These are phyloP conservation scores for Galeopsomyia nigrocyanea DNA, from an alignment of 2,888 invertebrate genomes.

Conservation along the genomic window DNA sequence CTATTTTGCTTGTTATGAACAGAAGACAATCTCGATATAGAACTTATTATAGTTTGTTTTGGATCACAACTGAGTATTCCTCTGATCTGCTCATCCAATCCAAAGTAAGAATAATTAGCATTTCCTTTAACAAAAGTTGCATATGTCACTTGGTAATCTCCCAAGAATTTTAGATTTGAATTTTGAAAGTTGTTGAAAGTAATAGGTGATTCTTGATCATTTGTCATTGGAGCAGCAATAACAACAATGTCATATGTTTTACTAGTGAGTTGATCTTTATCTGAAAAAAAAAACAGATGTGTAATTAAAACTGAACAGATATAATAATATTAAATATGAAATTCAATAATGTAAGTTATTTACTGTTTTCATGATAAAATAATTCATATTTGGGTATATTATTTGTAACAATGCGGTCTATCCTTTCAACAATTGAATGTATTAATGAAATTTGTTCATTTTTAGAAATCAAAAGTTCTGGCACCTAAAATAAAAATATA, in stretches of 20 bases:
- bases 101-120: constrained; percentile 69
- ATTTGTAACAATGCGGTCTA: constrained; percentile 50
- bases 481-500: constrained; percentile 56
- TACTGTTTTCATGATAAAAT: constrained; percentile 55
- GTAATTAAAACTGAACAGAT: constrained; percentile 8
- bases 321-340: constrained; percentile 17
- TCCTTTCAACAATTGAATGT: constrained; percentile 56
- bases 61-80: constrained; percentile 70
- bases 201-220: constrained; percentile 66
- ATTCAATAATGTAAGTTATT: neutral
- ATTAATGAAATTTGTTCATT: constrained; percentile 56
- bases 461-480: constrained; percentile 58
- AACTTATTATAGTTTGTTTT: constrained; percentile 67
- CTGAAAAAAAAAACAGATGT: constrained; percentile 51
- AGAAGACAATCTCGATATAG: constrained; percentile 66
- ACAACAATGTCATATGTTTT: constrained; percentile 72
- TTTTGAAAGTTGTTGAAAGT: constrained; percentile 68
- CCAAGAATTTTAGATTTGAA: constrained; percentile 60
- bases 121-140: constrained; percentile 72
- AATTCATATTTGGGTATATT: constrained; percentile 57
- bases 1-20: constrained; percentile 57
- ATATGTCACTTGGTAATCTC: constrained; percentile 71
- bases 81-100: constrained; percentile 61
- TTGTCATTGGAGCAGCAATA: constrained; percentile 72
- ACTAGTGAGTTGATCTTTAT: constrained; percentile 50